These are phyloP conservation scores for Pammene aurita DNA, from an alignment of 2,888 invertebrate species.

Conservation along the genomic window DNA sequence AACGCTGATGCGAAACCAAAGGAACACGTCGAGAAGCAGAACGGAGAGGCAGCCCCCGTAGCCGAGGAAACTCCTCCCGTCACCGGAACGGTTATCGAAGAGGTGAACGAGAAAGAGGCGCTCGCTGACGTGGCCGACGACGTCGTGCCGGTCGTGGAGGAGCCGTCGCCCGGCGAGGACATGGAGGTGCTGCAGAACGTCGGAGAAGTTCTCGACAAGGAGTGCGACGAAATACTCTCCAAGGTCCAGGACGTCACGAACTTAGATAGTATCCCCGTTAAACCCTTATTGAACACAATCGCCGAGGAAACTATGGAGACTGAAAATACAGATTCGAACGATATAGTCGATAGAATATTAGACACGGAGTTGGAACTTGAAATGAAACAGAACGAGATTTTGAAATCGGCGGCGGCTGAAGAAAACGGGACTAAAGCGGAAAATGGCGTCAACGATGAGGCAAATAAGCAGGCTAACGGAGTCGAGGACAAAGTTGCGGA, in stretches of 20 bases:
- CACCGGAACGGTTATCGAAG: slow-evolving; percentile 65
- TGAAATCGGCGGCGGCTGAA: slow-evolving; percentile 51
- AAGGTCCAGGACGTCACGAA: slow-evolving; percentile 78
- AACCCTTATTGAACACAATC: slow-evolving; percentile 69
- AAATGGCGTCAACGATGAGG: slow-evolving; percentile 29
- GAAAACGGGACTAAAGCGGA: slow-evolving; percentile 43
- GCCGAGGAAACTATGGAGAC: slow-evolving; percentile 71
- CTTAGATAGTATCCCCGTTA: slow-evolving; percentile 69
- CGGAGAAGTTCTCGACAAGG: slow-evolving; percentile 74
- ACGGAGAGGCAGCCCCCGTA: slow-evolving; percentile 47
- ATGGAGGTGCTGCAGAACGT: slow-evolving; percentile 72
- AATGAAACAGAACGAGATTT: slow-evolving; percentile 62
- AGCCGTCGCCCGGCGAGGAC: slow-evolving; percentile 62
- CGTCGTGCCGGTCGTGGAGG: slow-evolving; percentile 69
- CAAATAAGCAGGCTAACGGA: slow-evolving; percentile 34
- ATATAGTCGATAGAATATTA: slow-evolving; percentile 73
- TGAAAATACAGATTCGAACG: slow-evolving; percentile 68
- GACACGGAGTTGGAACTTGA: slow-evolving; percentile 71
- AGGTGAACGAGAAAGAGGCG: slow-evolving; percentile 60
- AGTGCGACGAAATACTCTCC: slow-evolving; percentile 77
- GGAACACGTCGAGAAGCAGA: slow-evolving; percentile 49
- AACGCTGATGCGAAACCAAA: slow-evolving; percentile 52
- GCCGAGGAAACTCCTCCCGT: slow-evolving; percentile 57
- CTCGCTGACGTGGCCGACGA: slow-evolving; percentile 62
- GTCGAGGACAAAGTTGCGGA: slow-evolving; percentile 47